Evolutionary conservation across 2,113 vertebrate genomes (phyloP).

Genomic region (Alectura lathami): DNA sequence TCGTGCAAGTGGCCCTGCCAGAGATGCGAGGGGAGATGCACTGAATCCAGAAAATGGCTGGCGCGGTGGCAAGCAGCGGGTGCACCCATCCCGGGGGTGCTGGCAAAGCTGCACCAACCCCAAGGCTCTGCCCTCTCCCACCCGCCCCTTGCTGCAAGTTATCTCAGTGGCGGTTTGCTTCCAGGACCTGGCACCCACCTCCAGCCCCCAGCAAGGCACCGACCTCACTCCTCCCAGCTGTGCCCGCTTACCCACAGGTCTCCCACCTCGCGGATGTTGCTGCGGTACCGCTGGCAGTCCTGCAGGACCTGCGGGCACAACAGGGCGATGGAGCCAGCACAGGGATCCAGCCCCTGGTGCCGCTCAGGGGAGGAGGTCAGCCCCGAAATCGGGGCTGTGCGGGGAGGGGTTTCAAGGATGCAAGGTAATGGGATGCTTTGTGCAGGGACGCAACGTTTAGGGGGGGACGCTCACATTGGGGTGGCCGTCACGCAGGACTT

Average conservation of each 20-base stretch:
- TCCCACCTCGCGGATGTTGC: constrained; percentile 88
- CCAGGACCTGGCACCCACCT: too few species aligned
- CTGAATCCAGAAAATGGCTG: accelerated
- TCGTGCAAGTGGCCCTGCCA: constrained; percentile 88
- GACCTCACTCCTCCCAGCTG: accelerated
- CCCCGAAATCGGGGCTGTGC: accelerated
- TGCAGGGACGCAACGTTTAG: accelerated
- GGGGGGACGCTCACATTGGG: constrained; percentile 84
- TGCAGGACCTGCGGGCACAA: constrained; percentile 84
- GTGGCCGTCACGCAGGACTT: constrained; percentile 93
- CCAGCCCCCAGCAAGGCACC: neutral
- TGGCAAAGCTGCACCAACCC: accelerated
- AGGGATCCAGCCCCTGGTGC: accelerated
- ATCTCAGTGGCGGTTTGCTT: neutral
- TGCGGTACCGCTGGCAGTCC: constrained; percentile 93
- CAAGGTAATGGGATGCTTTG: neutral
- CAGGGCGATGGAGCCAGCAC: accelerated
- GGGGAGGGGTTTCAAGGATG: accelerated
- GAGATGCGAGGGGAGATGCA: accelerated
- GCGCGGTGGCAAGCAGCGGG: neutral
- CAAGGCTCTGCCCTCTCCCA: accelerated
- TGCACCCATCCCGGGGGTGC: accelerated
- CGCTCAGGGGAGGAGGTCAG: neutral
- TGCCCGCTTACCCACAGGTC: constrained; percentile 87
- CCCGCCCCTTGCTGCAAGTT: neutral